Conservation (phyloP, 2,797 vertebrate genomes). For the Notolepis coatsorum region DNA sequence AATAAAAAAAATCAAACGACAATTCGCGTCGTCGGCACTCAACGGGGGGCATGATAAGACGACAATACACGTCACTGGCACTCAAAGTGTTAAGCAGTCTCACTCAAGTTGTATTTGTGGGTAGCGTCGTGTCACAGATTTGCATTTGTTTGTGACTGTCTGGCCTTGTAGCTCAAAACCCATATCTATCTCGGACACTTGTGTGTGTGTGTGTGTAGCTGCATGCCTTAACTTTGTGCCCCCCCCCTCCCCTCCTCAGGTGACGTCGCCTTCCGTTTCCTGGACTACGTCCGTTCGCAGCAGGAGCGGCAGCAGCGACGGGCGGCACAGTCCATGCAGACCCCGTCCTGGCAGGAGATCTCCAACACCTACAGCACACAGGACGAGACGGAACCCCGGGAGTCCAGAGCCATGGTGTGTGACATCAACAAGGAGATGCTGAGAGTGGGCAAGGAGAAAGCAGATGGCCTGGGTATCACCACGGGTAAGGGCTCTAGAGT, state of each 20-base stretch:
- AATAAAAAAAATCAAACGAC: no score
- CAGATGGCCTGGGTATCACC: conserved; percentile 74
- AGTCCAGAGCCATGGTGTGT: conserved; percentile 89
- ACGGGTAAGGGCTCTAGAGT: conserved; percentile 74
- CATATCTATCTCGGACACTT: background rate
- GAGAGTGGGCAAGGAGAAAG: conserved; percentile 89
- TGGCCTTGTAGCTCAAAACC: background rate
- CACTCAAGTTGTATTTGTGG: no score
- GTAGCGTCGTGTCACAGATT: no score
- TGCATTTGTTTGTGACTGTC: no score
- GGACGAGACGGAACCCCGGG: conserved; percentile 49
- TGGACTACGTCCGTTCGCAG: conserved; percentile 86
- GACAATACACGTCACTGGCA: no score
- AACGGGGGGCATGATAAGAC: no score
- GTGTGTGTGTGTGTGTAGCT: background rate
- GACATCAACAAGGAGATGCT: conserved; percentile 99
- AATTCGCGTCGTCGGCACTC: no score
- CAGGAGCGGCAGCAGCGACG: conserved; percentile 71
- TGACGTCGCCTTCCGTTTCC: conserved; percentile 94
- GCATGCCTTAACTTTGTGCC: background rate
- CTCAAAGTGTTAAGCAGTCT: no score
- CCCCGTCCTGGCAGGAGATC: conserved; percentile 89
- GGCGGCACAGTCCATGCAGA: conserved; percentile 76
- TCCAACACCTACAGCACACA: conserved; percentile 74
- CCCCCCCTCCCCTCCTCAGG: conserved; percentile 74